phyloP scores from a whole-genome alignment of 2,113 vertebrate genomes.

The Centropus unirufus region DNA sequence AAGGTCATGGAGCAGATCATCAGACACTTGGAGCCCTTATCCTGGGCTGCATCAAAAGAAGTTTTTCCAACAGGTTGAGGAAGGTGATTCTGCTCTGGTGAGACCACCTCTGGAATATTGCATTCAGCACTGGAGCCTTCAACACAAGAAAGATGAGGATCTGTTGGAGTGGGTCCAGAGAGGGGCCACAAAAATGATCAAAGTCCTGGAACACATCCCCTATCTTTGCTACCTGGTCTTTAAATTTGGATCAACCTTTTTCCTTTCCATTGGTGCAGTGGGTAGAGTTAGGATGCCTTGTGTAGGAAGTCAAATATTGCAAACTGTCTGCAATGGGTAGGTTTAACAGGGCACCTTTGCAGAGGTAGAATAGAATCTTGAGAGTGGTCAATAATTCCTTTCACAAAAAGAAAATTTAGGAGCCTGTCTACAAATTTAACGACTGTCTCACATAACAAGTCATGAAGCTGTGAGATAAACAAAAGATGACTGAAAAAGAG shows the following conservation, averaged over 20 bases:
- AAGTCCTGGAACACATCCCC: no score
- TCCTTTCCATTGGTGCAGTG: background rate
- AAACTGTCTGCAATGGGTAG: background rate
- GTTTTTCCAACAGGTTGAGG: no score
- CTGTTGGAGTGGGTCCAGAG: no score
- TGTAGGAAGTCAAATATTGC: background rate
- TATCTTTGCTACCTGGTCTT: background rate
- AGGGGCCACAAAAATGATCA: no score
- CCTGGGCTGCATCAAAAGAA: no score
- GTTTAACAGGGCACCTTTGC: background rate
- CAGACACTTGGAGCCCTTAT: no score
- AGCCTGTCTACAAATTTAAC: background rate
- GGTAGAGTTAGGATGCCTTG: background rate
- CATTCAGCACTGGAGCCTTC: no score
- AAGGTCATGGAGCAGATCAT: no score
- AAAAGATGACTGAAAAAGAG: background rate
- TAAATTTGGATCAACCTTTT: background rate
- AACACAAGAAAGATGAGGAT: no score
- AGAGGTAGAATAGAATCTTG: background rate
- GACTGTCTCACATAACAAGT: background rate
- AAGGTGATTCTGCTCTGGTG: no score
- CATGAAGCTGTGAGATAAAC: background rate
- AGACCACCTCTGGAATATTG: no score
- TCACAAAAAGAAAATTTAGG: background rate
- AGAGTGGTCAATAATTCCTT: background rate